These are phyloP conservation scores for Lacerta bilineata DNA, from an alignment of 2,797 vertebrate genomes.

Conservation along the genomic window DNA sequence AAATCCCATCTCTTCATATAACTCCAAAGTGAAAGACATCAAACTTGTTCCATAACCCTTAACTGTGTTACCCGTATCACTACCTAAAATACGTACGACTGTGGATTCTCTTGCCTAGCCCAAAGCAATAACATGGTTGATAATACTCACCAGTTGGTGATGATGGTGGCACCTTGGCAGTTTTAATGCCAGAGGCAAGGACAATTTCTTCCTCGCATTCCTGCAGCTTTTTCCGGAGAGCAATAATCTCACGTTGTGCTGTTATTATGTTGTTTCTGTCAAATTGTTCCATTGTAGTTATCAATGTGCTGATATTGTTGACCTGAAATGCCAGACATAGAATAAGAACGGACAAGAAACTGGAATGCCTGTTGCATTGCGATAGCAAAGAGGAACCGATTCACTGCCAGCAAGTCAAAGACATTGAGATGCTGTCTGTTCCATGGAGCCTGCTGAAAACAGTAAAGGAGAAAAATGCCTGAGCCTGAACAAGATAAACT, in stretches of 20 bases:
- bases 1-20: background rate
- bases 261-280: conserved; percentile 10
- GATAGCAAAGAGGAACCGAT: background rate
- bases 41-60: background rate
- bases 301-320: background rate
- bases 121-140: background rate
- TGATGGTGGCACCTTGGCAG: fast-evolving
- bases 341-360: background rate
- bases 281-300: conserved; percentile 5
- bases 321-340: conserved; percentile 2
- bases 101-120: background rate
- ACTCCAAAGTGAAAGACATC: background rate
- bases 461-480: background rate
- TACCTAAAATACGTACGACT: background rate
- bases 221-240: conserved; percentile 10
- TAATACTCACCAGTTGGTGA: conserved; percentile 15
- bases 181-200: too few species aligned
- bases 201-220: conserved; percentile 21
- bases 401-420: background rate
- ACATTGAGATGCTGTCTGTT: background rate
- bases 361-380: background rate
- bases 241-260: conserved; percentile 3
- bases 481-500: background rate
- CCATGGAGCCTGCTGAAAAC: background rate
- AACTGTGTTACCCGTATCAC: too few species aligned